Conservation (phyloP, 1,140 invertebrate species). For the Lethocerus indicus region DNA sequence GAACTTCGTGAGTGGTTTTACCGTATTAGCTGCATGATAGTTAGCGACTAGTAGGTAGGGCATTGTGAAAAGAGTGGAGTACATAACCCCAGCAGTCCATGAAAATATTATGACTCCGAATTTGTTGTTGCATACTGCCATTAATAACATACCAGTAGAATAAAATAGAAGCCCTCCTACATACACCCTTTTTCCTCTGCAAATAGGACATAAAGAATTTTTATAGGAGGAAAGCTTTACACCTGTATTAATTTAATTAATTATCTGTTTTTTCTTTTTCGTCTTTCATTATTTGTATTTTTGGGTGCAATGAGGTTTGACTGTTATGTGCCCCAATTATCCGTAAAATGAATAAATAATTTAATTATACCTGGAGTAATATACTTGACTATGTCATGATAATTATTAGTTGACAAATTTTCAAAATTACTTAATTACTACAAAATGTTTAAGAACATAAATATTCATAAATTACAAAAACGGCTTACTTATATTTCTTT, state of each 20-base stretch:
- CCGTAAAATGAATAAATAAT: too few species aligned
- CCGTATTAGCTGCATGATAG: constrained; percentile 74
- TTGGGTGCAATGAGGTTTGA: too few species aligned
- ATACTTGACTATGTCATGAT: neutral
- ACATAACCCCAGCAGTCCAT: constrained; percentile 88
- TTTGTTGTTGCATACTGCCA: constrained; percentile 61
- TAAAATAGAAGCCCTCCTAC: constrained; percentile 82
- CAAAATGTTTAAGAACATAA: neutral
- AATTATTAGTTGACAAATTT: neutral
- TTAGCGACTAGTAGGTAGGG: constrained; percentile 85
- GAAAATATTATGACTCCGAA: constrained; percentile 75
- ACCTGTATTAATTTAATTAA: neutral
- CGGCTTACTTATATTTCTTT: constrained; percentile 52
- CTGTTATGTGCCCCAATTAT: too few species aligned
- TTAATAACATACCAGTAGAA: constrained; percentile 70
- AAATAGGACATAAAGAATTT: constrained; percentile 20
- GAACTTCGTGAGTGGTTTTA: too few species aligned
- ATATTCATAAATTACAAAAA: neutral
- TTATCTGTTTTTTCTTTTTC: too few species aligned
- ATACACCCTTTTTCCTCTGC: constrained; percentile 72
- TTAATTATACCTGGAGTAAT: too few species aligned
- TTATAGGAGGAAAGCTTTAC: neutral
- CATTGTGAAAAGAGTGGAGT: constrained; percentile 94
- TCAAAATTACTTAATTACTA: neutral
- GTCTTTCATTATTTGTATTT: too few species aligned